These are phyloP conservation scores for Autographa pulchrina DNA, from an alignment of 2,888 invertebrate genomes.

Conservation along the genomic window DNA sequence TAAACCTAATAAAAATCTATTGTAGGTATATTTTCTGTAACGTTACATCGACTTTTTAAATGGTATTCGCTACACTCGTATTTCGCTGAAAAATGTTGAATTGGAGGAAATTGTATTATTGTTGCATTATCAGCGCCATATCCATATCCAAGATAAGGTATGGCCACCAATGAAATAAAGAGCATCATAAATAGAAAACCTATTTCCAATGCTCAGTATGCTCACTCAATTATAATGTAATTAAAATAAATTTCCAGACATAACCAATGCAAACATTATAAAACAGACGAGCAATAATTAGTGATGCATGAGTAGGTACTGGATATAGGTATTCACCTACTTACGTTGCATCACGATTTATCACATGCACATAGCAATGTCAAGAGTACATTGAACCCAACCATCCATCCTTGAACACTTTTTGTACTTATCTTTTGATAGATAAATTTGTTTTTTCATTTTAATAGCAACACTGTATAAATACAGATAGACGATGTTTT, in stretches of 20 bases:
- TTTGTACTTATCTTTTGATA: conserved; percentile 71
- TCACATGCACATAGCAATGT: conserved; percentile 80
- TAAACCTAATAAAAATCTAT: too few species aligned
- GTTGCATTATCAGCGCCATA: neutral
- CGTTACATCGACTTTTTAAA: neutral
- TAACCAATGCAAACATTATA: conserved; percentile 19
- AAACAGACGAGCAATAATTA: conserved; percentile 45
- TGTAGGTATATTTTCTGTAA: too few species aligned
- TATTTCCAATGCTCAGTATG: conserved; percentile 1
- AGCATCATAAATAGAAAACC: neutral
- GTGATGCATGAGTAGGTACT: conserved; percentile 47
- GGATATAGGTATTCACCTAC: conserved; percentile 56
- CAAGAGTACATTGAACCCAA: conserved; percentile 81
- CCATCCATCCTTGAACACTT: conserved; percentile 82
- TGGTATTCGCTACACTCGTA: neutral
- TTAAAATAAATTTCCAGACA: conserved; percentile 28
- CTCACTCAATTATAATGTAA: conserved; percentile 9
- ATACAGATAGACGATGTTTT: conserved; percentile 58
- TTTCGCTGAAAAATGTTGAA: neutral
- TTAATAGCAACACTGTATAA: conserved; percentile 43
- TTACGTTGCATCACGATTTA: conserved; percentile 75
- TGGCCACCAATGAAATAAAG: neutral
- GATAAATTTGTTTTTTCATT: conserved; percentile 75
- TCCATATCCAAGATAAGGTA: neutral
- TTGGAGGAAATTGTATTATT: neutral